Base-by-base conservation (phyloP, 2,113 vertebrate genomes). In the Vulpes vulpes region DNA sequence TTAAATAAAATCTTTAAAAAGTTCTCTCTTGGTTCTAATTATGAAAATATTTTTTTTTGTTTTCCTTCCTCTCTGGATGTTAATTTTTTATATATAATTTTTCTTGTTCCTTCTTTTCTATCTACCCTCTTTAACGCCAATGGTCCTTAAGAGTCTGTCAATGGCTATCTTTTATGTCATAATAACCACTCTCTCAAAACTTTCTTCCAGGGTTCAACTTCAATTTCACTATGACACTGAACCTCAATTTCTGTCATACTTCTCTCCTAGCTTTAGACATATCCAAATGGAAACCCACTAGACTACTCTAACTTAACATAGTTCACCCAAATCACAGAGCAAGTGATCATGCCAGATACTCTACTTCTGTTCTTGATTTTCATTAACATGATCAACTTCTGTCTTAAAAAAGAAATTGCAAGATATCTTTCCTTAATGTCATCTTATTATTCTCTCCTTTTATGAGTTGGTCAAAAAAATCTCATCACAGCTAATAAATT, bases 401-500 rank as follows among this genome's bases (percentile, higher is more conserved):
- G 43, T 51, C 49, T 79, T 91, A 90, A 91, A 89, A 96, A 5
- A 71, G 8, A 51, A 59, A 91, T 64, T 94, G 38, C 20, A 60
- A 85, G 10, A 0, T 84, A 81, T 49, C 10, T 3, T 35, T 74
- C 19, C 22, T 57, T 62, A 83, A 76, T 76, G 3, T 62, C 49
- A 51, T 49, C 2, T 79, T 79, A 59, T 51, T 27, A 85, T 64
- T 94, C 7, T 59, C 9, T 69, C 1, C 20, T 49, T 82, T 60
- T 57, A 8, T 91, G 27, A 76, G 5, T 49, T 74, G 23, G 15
- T 73, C 9, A 55, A 80, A 79, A 79, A 82, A 81, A 32, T 79
- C 35, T 27, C 53, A 93, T 88, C 8, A 64, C 19, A 59, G 55
- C 15, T 32, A 71, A 76, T 71, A 49, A 62, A 51, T 9, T 79